A percentile compares a stretch with the other conserved stretches of the same genome.
Evolutionary conservation across 2,888 invertebrate species (phyloP).

Genomic region (Automeris io): DNA sequence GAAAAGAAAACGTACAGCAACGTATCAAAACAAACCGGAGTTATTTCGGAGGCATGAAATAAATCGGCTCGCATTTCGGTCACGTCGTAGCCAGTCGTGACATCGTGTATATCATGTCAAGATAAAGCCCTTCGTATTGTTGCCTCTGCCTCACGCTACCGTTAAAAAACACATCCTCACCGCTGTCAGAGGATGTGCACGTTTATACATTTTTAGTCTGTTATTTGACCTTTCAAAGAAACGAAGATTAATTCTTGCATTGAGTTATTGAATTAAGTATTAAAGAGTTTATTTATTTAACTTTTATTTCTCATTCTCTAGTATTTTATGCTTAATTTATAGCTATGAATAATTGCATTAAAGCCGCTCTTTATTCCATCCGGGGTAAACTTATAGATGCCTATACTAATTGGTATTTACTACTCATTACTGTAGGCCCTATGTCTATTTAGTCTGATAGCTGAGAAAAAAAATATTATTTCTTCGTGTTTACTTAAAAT

Average conservation of each 20-base stretch:
- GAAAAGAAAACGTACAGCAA: constrained; percentile 14
- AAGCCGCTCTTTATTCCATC: no score
- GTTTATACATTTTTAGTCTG: constrained; percentile 16
- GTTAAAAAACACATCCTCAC: constrained; percentile 39
- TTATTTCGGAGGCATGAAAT: constrained; percentile 38
- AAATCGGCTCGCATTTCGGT: constrained; percentile 64
- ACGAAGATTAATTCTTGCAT: constrained; percentile 13
- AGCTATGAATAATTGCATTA: no score
- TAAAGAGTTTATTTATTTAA: no score
- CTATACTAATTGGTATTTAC: no score
- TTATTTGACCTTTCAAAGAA: constrained; percentile 21
- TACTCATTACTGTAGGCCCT: no score
- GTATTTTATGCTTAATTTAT: no score
- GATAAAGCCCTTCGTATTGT: constrained; percentile 58
- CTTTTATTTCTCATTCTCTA: no score
- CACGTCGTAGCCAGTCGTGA: constrained; percentile 67
- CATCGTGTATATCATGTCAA: constrained; percentile 63
- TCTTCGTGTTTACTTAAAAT: no score
- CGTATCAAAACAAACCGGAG: constrained; percentile 37
- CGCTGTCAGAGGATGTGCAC: constrained; percentile 32
- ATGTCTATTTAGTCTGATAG: no score
- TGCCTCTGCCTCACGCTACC: constrained; percentile 40
- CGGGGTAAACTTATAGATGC: no score
- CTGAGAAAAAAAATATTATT: no score
- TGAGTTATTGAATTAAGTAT: neutral